Evolutionary conservation across 2,888 invertebrate species (phyloP).

Genomic region (Loripinus fragilis): DNA sequence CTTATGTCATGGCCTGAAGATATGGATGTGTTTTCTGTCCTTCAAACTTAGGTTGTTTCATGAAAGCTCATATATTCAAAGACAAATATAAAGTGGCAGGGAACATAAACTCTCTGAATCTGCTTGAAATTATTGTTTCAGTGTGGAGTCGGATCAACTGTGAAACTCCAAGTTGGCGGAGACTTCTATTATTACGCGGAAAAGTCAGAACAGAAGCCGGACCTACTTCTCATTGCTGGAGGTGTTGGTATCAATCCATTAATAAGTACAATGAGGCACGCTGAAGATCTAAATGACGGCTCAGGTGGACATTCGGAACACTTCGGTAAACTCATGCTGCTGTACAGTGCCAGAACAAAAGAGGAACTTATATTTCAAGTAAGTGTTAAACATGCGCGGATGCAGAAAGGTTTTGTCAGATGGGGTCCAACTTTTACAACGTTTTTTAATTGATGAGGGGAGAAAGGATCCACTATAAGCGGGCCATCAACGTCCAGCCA

Average conservation of each 20-base stretch:
- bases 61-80: too few relatives aligned
- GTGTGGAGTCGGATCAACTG: neutral
- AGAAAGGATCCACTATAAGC: too few relatives aligned
- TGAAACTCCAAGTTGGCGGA: constrained; percentile 79
- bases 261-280: constrained; percentile 81
- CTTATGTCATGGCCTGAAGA: too few relatives aligned
- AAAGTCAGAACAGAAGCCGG: constrained; percentile 39
- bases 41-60: too few relatives aligned
- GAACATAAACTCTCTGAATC: too few relatives aligned
- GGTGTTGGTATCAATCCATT: constrained; percentile 85
- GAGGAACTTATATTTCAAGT: constrained; percentile 84
- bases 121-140: too few relatives aligned
- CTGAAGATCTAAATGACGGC: constrained; percentile 38
- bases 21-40: too few relatives aligned
- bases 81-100: too few relatives aligned
- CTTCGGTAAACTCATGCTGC: constrained; percentile 70
- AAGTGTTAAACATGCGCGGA: constrained; percentile 26
- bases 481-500: too few relatives aligned
- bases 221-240: constrained; percentile 83
- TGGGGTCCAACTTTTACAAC: too few relatives aligned
- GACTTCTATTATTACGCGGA: constrained; percentile 82
- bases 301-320: constrained; percentile 27
- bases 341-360: constrained; percentile 81
- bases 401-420: too few relatives aligned
- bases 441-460: too few relatives aligned